phyloP scores from a whole-genome alignment of 2,888 invertebrate species.

The Eucriotettix oculatus region DNA sequence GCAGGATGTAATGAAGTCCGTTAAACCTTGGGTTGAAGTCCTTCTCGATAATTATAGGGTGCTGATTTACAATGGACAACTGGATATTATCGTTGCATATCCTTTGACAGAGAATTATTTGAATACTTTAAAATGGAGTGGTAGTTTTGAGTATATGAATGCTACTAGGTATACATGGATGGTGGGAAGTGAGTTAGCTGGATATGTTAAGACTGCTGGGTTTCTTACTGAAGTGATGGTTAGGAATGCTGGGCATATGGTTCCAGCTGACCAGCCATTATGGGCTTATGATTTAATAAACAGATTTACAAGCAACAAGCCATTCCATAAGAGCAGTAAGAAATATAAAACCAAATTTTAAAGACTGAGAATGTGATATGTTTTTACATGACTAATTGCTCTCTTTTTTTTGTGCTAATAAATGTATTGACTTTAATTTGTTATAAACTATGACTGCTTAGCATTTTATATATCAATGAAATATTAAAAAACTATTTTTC shows the following conservation, averaged over 20 bases:
- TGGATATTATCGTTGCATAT: slow-evolving; percentile 50
- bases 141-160: slow-evolving; percentile 15
- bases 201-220: slow-evolving; percentile 18
- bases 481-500: no score
- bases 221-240: slow-evolving; percentile 20
- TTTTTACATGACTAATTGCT: no score
- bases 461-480: no score
- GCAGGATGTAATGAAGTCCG: slow-evolving; percentile 37
- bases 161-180: slow-evolving; percentile 3
- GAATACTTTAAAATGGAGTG: slow-evolving; percentile 29
- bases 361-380: no score
- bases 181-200: slow-evolving; percentile 16
- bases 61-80: slow-evolving; percentile 23
- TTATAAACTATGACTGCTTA: no score
- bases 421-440: no score
- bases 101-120: slow-evolving; percentile 40
- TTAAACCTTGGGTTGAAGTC: slow-evolving; percentile 30
- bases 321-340: not conserved
- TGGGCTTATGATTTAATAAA: slow-evolving; percentile 24
- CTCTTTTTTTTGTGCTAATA: no score
- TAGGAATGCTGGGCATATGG: slow-evolving; percentile 24
- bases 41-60: slow-evolving; percentile 38
- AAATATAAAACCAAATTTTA: not conserved
- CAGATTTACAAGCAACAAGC: slow-evolving; percentile 23
- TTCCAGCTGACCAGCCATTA: slow-evolving; percentile 24